phyloP scores from a whole-genome alignment of 2,113 vertebrate genomes.

The Mixornis gularis region DNA sequence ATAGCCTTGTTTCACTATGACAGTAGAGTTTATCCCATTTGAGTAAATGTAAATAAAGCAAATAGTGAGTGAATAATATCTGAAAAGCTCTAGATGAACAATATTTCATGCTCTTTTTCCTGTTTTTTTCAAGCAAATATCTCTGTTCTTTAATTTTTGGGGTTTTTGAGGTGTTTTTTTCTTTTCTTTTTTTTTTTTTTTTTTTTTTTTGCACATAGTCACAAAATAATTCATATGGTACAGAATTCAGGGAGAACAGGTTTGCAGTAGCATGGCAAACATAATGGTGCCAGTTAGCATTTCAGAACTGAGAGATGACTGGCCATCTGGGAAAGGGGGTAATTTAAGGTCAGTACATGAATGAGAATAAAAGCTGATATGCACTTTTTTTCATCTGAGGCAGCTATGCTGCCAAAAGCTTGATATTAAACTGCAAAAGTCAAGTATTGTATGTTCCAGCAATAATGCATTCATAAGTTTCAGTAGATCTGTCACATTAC shows the following conservation, averaged over 20 bases:
- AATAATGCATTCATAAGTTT: constrained; percentile 44
- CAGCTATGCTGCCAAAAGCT: constrained; percentile 31
- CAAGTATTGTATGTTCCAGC: constrained; percentile 20
- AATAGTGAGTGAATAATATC: not conserved
- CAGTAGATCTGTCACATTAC: constrained; percentile 30
- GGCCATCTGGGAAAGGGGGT: constrained; percentile 13
- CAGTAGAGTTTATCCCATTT: not conserved
- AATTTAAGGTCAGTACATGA: constrained; percentile 30
- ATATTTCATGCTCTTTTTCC: not conserved
- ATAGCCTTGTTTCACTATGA: not conserved
- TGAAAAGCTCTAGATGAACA: not conserved
- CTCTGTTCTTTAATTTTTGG: not conserved
- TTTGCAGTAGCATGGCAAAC: not conserved
- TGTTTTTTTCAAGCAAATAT: not conserved
- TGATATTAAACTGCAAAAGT: constrained; percentile 48
- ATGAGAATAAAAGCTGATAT: constrained; percentile 15
- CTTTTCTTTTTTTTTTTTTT: not conserved
- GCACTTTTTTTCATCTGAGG: not conserved
- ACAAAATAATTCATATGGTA: not conserved
- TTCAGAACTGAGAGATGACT: constrained; percentile 10
- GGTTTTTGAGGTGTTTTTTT: not conserved
- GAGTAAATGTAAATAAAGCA: not conserved
- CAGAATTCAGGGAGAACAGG: not conserved
- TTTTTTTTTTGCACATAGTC: not conserved
- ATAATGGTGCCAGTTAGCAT: constrained; percentile 28